Evolutionary conservation across 2,113 vertebrate genomes (phyloP).

Genomic region (Bujurquina vittata): DNA sequence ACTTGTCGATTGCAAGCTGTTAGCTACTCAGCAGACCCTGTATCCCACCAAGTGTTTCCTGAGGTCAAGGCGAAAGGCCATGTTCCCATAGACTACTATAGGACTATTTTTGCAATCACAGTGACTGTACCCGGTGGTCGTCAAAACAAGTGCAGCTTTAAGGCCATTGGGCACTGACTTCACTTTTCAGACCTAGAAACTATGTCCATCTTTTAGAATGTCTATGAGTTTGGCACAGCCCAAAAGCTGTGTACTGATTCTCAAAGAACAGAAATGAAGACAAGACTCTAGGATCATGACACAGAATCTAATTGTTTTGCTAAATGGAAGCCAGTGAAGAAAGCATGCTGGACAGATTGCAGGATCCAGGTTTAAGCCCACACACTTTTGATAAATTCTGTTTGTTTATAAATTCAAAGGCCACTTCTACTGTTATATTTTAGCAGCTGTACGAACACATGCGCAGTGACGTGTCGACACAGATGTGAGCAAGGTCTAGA

Average conservation of each 20-base stretch:
- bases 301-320: background rate
- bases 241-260: background rate
- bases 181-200: background rate
- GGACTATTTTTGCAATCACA: background rate
- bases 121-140: background rate
- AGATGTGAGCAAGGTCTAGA: constrained; percentile 26
- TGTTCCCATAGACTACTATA: background rate
- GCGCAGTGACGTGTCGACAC: constrained; percentile 25
- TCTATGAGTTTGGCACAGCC: background rate
- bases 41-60: background rate
- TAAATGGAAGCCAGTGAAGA: background rate
- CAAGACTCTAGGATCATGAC: background rate
- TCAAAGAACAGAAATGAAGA: background rate
- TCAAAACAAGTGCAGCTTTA: background rate
- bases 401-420: constrained; percentile 57
- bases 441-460: constrained; percentile 68
- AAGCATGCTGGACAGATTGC: constrained; percentile 5
- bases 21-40: no score
- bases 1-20: no score
- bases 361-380: background rate
- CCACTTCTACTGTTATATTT: constrained; percentile 54
- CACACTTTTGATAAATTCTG: background rate
- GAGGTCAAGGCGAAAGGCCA: background rate
- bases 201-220: background rate
- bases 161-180: background rate